phyloP scores from a whole-genome alignment of 2,888 invertebrate genomes.

The Drosophila setosimentum region DNA sequence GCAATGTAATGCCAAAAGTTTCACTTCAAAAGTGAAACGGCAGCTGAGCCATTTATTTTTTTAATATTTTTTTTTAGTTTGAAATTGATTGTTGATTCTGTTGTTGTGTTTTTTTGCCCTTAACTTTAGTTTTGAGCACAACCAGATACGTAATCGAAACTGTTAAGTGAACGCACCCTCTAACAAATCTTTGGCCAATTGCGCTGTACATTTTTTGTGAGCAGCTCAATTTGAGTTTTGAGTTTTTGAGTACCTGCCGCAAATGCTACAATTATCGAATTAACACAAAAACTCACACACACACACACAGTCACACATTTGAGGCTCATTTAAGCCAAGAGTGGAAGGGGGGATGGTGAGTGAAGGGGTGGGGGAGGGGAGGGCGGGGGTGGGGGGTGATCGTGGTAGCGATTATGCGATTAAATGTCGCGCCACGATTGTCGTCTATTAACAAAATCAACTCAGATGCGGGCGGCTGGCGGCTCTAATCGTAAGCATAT shows the following conservation, averaged over 20 bases:
- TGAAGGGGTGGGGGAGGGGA: background rate
- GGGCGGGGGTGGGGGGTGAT: background rate
- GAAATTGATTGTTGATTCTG: conserved; percentile 6
- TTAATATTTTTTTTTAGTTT: background rate
- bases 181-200: background rate
- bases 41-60: conserved; percentile 4
- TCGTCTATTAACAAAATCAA: conserved; percentile 74
- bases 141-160: background rate
- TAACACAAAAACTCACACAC: conserved; percentile 31
- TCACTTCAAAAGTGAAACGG: conserved; percentile 63
- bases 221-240: conserved; percentile 21
- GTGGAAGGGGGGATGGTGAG: conserved; percentile 2
- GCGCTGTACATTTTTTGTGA: conserved; percentile 17
- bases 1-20: conserved; percentile 71
- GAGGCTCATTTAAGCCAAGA: conserved; percentile 30
- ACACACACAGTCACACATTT: conserved; percentile 3
- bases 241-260: conserved; percentile 46
- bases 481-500: conserved; percentile 73
- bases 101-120: background rate
- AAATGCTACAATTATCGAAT: conserved; percentile 53
- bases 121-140: background rate
- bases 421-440: conserved; percentile 71
- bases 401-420: conserved; percentile 43
- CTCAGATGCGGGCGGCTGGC: conserved; percentile 61
- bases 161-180: background rate